Conservation (phyloP, 92 coral and sea anemone genomes). For the Isaurus tuberculatus region DNA sequence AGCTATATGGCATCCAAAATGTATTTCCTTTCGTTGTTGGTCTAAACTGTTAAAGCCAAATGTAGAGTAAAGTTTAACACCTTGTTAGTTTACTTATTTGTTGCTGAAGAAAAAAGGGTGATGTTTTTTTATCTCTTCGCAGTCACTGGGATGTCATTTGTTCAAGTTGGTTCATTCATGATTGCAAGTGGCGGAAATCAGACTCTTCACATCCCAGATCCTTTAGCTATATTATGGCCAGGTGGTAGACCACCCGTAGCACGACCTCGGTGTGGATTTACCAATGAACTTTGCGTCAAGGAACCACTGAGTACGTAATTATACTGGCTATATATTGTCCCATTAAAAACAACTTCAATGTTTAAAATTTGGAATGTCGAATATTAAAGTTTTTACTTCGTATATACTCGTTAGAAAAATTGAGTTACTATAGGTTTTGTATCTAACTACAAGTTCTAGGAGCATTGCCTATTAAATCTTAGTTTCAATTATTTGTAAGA, state of each 20-base stretch:
- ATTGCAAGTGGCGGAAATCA: constrained; percentile 45
- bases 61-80: no score
- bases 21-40: no score
- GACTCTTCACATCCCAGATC: constrained; percentile 3
- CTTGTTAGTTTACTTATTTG: no score
- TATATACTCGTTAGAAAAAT: no score
- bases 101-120: background rate
- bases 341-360: background rate
- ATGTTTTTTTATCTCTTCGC: background rate
- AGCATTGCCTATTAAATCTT: no score
- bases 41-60: background rate
- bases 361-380: no score
- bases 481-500: no score
- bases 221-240: constrained; percentile 63
- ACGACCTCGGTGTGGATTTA: constrained; percentile 78
- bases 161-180: constrained; percentile 25
- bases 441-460: no score
- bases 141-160: constrained; percentile 42
- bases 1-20: no score
- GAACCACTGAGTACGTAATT: constrained; percentile 19
- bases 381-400: no score
- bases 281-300: constrained; percentile 72
- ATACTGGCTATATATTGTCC: background rate
- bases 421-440: no score
- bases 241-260: constrained; percentile 69